These are phyloP conservation scores for Eleutherodactylus coqui DNA, from an alignment of 2,797 vertebrate species.

Conservation along the genomic window DNA sequence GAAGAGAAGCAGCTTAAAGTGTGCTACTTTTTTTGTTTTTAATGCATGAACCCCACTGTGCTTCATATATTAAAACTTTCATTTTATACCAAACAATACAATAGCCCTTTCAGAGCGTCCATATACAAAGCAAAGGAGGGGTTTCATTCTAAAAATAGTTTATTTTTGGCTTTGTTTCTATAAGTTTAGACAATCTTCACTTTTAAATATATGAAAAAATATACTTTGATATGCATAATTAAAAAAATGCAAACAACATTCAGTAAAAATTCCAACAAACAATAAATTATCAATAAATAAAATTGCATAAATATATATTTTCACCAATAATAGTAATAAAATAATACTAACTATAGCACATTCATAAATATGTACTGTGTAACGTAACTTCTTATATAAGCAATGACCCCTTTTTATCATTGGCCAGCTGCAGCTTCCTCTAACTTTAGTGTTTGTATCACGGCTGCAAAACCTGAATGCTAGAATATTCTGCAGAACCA, in stretches of 20 bases:
- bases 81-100: neutral
- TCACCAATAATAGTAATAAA: slow-evolving; percentile 23
- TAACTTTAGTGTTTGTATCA: neutral
- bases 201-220: slow-evolving; percentile 61
- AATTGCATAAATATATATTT: slow-evolving; percentile 65
- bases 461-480: neutral
- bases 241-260: slow-evolving; percentile 64
- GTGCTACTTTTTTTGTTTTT: neutral
- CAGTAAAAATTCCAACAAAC: slow-evolving; percentile 44
- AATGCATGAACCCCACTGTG: neutral
- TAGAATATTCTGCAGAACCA: neutral
- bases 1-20: too few species aligned
- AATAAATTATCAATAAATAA: slow-evolving; percentile 74
- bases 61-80: neutral
- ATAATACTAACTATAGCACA: slow-evolving; percentile 20
- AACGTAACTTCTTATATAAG: slow-evolving; percentile 17
- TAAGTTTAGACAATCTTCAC: neutral
- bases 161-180: slow-evolving; percentile 27
- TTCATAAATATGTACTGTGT: slow-evolving; percentile 50
- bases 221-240: slow-evolving; percentile 42
- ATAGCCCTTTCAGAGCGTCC: neutral
- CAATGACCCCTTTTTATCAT: neutral
- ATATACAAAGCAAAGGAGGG: neutral
- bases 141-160: slow-evolving; percentile 60
- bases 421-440: neutral